Evolutionary conservation across 2,113 vertebrate genomes (phyloP).

Genomic region (Sclerurus mexicanus): DNA sequence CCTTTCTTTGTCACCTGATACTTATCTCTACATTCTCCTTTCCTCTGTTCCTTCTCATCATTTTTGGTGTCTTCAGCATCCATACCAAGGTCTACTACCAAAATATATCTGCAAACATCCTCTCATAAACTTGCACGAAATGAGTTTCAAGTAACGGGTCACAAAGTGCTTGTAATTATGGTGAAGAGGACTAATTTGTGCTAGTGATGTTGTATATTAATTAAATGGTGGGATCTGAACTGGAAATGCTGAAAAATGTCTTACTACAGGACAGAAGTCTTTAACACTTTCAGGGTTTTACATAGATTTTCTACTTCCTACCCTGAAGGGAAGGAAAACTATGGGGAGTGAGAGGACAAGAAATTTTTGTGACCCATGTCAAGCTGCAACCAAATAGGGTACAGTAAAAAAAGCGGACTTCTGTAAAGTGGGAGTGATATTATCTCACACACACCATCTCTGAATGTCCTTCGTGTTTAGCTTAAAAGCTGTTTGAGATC

Average conservation of each 20-base stretch:
- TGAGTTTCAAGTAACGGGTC: not conserved
- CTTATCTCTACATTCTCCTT: not conserved
- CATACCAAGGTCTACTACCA: not conserved
- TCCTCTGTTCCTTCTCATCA: not conserved
- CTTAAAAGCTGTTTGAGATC: not conserved
- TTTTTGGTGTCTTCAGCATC: not conserved
- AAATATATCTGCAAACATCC: not conserved
- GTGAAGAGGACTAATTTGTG: not conserved
- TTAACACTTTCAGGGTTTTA: not conserved
- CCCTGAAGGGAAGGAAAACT: not conserved
- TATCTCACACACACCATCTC: not conserved
- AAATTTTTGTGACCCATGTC: not conserved
- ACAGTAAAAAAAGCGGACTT: not conserved
- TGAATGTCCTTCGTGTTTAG: not conserved
- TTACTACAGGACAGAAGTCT: not conserved
- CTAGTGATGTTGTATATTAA: not conserved
- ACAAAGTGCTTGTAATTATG: not conserved
- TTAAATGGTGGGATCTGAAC: not conserved
- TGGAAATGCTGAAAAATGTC: not conserved
- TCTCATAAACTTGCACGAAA: not conserved
- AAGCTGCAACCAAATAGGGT: not conserved
- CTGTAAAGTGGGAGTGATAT: not conserved
- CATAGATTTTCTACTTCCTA: not conserved
- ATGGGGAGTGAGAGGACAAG: not conserved
- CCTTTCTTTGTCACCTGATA: not conserved